A percentile compares a stretch with the other conserved stretches of the same genome.
Evolutionary conservation across 2,888 invertebrate genomes (phyloP).

Genomic region (Tigriopus californicus): DNA sequence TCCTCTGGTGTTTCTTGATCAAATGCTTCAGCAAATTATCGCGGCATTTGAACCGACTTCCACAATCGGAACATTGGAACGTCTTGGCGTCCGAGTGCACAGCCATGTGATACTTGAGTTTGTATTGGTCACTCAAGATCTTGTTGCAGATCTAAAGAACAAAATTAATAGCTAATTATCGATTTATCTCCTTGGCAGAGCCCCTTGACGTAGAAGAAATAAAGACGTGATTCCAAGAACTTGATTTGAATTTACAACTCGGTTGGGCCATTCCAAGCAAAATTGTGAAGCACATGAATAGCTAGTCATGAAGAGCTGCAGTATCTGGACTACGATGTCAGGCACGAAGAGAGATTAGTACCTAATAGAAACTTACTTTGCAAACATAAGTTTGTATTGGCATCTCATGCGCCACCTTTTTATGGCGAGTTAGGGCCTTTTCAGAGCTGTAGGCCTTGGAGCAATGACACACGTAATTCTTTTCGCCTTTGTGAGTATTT

Average conservation of each 20-base stretch:
- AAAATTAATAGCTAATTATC: too few species aligned
- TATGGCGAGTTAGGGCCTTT: constrained; percentile 1
- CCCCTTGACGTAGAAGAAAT: too few species aligned
- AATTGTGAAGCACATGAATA: too few species aligned
- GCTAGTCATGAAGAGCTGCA: too few species aligned
- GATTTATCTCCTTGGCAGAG: neutral
- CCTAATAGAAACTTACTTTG: too few species aligned
- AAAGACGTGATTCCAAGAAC: too few species aligned
- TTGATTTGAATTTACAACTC: too few species aligned
- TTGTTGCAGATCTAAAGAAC: neutral
- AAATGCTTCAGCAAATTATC: constrained; percentile 4
- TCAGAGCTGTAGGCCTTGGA: constrained; percentile 5
- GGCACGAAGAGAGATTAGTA: too few species aligned
- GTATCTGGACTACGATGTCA: too few species aligned
- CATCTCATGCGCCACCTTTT: neutral
- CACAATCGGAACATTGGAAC: constrained; percentile 1
- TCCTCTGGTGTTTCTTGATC: neutral
- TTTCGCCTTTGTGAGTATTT: neutral
- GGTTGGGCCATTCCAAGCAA: too few species aligned
- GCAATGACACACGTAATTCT: constrained; percentile 6
- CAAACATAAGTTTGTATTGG: neutral
- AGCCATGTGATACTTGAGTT: constrained; percentile 8
- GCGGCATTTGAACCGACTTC: neutral
- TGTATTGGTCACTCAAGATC: constrained; percentile 2
- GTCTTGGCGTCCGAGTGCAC: constrained; percentile 1